Conservation (phyloP, 2,113 vertebrate species). For the Nerophis ophidion region DNA sequence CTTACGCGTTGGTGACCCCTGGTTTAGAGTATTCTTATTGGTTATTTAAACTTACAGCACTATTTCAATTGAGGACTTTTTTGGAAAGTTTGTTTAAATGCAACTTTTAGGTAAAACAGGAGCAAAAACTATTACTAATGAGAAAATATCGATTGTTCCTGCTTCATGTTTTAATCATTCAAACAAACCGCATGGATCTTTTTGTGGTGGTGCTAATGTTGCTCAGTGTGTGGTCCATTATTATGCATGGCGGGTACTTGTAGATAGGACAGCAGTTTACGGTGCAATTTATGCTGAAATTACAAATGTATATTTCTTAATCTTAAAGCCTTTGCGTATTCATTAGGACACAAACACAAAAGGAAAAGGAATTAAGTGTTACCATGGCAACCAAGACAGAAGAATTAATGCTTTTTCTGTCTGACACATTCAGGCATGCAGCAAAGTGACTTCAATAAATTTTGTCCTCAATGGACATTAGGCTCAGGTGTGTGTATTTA, state of each 20-base stretch:
- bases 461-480: not conserved
- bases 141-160: not conserved
- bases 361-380: slow-evolving; percentile 37
- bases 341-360: slow-evolving; percentile 20
- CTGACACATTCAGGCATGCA: not conserved
- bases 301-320: not conserved
- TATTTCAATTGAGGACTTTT: too few species aligned
- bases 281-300: slow-evolving; percentile 12
- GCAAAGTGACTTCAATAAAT: not conserved
- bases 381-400: slow-evolving; percentile 60
- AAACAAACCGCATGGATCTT: not conserved
- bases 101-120: too few species aligned
- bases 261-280: slow-evolving; percentile 1
- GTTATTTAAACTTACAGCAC: too few species aligned
- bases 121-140: too few species aligned
- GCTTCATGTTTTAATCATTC: not conserved
- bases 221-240: not conserved
- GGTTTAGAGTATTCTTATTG: too few species aligned
- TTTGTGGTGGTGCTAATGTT: not conserved
- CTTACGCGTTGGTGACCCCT: too few species aligned
- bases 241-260: not conserved
- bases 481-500: too few species aligned
- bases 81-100: too few species aligned
- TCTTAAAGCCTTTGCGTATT: slow-evolving; percentile 13
- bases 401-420: slow-evolving; percentile 52